Evolutionary conservation across 2,888 invertebrate genomes (phyloP), one percentile per base, ranked within the genome.

Genomic region (Drosophila paracracens): DNA sequence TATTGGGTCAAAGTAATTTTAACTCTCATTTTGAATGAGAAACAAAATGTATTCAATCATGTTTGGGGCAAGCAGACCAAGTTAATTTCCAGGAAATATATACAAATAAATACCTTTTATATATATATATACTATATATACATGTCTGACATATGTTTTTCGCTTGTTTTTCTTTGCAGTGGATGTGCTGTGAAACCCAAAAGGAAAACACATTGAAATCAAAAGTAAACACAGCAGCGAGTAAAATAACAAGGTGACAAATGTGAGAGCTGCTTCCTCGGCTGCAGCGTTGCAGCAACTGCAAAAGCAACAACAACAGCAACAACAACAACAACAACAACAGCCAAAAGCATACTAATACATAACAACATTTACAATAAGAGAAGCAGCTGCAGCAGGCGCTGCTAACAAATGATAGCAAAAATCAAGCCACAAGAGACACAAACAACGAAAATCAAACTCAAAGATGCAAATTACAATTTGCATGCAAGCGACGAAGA

Each of bases 391-490:
- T 64, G 54, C 52, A 50, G 51, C 64, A 53, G 53, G 71, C 77
- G 82, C 84, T 74, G 72, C 72, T 54, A 46, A 61, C 46, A 46
- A 70, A 83, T 75, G 78, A 82, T 68, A 75, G 70, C 80, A 71
- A 76, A 54, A 74, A 77, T 70, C 80, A 66, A 78, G 70, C 56
- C 77, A 75, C 61, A 66, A 53, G 71, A 71, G 40, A 70, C 66
- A 74, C 73, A 85, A 35, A 66, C 66, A 72, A 67, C 66, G 62
- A 58, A 75, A 89, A 76, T 86, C 75, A 75, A 73, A 87, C 81
- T 82, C 78, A 87, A 88, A 90, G 75, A 88, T 88, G 88, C 91
- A 90, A 88, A 88, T 90, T 82, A 75, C 76, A 89, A 79, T 87
- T 90, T 90, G 84, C 82, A 90, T 79, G 74, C 89, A 81, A 81